Base-by-base conservation (phyloP, 2,888 invertebrate genomes). In the Parapristionchus giblindavisi region DNA sequence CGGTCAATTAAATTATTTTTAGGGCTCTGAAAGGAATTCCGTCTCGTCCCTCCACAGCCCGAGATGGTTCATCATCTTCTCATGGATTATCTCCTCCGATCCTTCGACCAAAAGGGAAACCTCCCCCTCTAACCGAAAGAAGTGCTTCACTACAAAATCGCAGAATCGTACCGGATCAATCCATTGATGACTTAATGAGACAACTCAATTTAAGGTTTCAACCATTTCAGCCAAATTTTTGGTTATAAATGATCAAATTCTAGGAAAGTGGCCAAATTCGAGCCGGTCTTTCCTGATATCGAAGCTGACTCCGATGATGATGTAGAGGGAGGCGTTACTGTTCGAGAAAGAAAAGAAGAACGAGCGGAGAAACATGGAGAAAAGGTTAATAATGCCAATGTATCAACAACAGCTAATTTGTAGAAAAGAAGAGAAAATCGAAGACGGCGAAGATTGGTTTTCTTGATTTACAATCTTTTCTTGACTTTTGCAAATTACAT, bases 331-430 rank as follows among this genome's bases (percentile, higher is more conserved):
- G 84, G 79, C 43, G 78, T 85, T n/a, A 82, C 82, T 14, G 83
- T 84, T 32, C 83, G 84, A 68, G 85, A 85, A 65, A 79, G 83
- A 76, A 81, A 81, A 63, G 86, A 86, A 75, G 83, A 85, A 65
- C 70, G 86, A 51, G 83, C 80, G 27, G 85, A 86, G 77, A 81
- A 86, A 66, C 84, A 85, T 74, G 85, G 85, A 8, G 80, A 83
- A 61, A 84, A 82, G 78, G 84, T 83, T 34, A 54, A n/a, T 3
- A 14, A n/a, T 21, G 32, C 29, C 8, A 27, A 63, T n/a, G 2
- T 65, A 27, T 65, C 36, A 40, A 24, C 24, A 17, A 65, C 38
- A 21, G 3, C 65, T 17, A 8, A 4, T 21, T 14, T 36, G 17
- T 3, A 34, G 5, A 17, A 51, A n/a, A 14, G 21, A 43, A 6